A percentile compares a stretch with the other conserved stretches of the same genome.
Conservation (phyloP, 2,888 invertebrate genomes). For the Heterodera filipjevi region DNA sequence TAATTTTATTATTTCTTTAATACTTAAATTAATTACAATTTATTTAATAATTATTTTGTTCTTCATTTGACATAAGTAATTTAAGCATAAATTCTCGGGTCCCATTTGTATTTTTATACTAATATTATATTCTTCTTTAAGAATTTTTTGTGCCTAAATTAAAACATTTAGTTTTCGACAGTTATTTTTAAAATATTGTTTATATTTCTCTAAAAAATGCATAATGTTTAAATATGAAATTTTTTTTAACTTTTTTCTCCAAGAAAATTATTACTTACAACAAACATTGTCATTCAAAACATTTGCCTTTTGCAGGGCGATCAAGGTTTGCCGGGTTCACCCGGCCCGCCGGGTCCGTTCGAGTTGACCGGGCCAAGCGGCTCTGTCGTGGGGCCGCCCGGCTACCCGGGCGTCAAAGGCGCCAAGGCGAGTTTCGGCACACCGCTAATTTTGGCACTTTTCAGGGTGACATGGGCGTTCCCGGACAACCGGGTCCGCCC, state of each 20-base stretch:
- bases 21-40: background rate
- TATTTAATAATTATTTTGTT: no score
- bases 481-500: conserved; percentile 57
- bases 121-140: no score
- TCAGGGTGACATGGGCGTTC: conserved; percentile 60
- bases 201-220: no score
- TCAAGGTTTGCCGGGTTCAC: conserved; percentile 51
- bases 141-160: no score
- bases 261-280: background rate
- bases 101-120: no score
- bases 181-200: no score
- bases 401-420: conserved; percentile 76
- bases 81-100: no score
- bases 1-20: conserved; percentile 22
- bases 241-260: no score
- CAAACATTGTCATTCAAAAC: background rate
- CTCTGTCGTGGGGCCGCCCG: conserved; percentile 60
- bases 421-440: conserved; percentile 57
- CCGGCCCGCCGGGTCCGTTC: conserved; percentile 59
- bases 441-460: conserved; percentile 19
- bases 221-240: no score
- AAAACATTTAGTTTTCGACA: no score
- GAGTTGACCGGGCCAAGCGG: conserved; percentile 56
- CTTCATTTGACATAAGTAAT: no score
- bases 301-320: conserved; percentile 50